Base-by-base conservation (phyloP, 2,888 invertebrate species). In the Hyposoter didymator region DNA sequence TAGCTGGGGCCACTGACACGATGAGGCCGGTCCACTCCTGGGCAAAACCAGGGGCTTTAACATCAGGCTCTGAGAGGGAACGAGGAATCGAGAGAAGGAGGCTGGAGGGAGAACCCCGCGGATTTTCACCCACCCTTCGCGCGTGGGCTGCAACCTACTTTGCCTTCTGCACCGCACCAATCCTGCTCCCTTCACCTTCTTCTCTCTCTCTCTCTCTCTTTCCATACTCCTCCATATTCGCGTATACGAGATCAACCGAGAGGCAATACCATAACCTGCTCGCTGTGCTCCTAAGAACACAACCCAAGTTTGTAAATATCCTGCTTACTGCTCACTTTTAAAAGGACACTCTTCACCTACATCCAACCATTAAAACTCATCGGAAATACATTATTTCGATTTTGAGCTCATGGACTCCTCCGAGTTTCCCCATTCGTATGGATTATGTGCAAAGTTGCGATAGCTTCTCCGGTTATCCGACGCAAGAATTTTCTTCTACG, bases 1-100 rank as follows among this genome's bases (percentile, higher is more conserved):
- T 89, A 89, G 90, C 90, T 90, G 88, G 90, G 91, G 90, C 89
- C 91, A 91, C 89, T 91, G 91, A 91, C 91, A 90, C 90, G 89
- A 88, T 88, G 87, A 81, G 81, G 81, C 81, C 87, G 88, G 89
- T 89, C 90, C 90, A 90, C 89, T 91, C 87, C 89, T 88, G 88
- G 86, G 89, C 83, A 84, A 82, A 88, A 83, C 80, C 85, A 78
- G 85, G 85, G 85, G 81, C 73, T 81, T 81, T 73, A 80, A 82
- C 66, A 73, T 64, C 67, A 73, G 47, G 66, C 66, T 47, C 78
- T 35, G 52, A 59, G 49, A 74, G 75, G 70, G 66, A 52, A 55
- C 45, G 66, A 76, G 49, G 12, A 28, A 43, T 32, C 39, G 43
- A 64, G 49, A 49, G n/a, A 66, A 69, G 39, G 67, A 73, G 55